These are phyloP conservation scores for Anolis sagrei DNA, from an alignment of 2,113 vertebrate genomes.

Conservation along the genomic window DNA sequence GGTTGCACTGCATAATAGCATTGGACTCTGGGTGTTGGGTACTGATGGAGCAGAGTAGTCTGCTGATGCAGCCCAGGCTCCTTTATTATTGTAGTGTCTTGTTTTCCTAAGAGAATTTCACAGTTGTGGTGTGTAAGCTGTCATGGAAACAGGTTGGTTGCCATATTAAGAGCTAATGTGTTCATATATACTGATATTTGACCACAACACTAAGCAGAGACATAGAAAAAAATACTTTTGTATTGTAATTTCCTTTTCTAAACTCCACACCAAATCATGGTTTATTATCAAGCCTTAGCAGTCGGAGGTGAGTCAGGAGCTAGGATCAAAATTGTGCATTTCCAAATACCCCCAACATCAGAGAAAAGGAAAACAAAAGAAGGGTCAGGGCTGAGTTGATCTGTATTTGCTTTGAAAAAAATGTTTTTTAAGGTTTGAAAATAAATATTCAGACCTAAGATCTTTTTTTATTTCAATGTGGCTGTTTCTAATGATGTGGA, in stretches of 20 bases:
- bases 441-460: neutral
- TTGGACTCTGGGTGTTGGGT: neutral
- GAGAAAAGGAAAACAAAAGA: neutral
- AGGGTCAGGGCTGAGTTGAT: neutral
- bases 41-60: neutral
- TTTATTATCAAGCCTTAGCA: neutral
- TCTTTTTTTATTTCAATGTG: neutral
- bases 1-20: too few relatives aligned
- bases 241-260: too few relatives aligned
- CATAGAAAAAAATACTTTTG: too few relatives aligned
- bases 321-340: neutral
- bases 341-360: neutral
- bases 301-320: too few relatives aligned
- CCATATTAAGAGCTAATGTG: neutral
- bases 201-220: neutral
- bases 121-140: conserved; percentile 1
- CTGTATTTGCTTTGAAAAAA: neutral
- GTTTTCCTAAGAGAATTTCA: too few relatives aligned
- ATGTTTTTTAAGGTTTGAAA: neutral
- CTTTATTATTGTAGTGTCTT: neutral
- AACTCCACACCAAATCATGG: too few relatives aligned
- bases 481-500: conserved; percentile 26
- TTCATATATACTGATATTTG: neutral
- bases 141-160: conserved; percentile 16
- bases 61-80: neutral